These are phyloP conservation scores for Nasonovia ribisnigri DNA, from an alignment of 2,888 invertebrate species.

Conservation along the genomic window DNA sequence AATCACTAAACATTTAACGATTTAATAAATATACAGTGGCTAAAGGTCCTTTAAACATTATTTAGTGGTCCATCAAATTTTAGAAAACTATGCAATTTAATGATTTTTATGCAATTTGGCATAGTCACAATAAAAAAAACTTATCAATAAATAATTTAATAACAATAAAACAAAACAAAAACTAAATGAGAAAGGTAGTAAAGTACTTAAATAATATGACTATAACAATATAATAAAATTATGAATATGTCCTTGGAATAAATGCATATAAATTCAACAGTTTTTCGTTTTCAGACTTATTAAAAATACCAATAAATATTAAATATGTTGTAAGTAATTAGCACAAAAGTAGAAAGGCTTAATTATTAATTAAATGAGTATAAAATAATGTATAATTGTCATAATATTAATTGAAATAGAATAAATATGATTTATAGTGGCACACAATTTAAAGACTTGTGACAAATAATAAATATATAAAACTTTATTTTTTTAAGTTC, in stretches of 20 bases:
- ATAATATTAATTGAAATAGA: background rate
- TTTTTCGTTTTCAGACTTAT: constrained; percentile 23
- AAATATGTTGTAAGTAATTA: background rate
- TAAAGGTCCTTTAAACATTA: background rate
- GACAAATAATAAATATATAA: background rate
- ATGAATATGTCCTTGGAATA: background rate
- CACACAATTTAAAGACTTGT: background rate
- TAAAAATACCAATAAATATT: background rate
- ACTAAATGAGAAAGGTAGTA: background rate
- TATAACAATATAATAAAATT: background rate
- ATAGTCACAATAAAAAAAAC: background rate
- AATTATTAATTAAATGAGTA: background rate
- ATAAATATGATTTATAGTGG: background rate
- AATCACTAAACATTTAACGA: background rate
- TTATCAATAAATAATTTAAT: background rate
- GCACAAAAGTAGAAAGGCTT: background rate
- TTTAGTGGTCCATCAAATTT: background rate
- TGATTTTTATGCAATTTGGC: background rate
- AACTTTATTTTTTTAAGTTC: constrained; percentile 39
- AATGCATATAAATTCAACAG: constrained; percentile 25
- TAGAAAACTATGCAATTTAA: background rate
- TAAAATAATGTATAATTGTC: background rate
- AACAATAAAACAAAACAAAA: background rate
- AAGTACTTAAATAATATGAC: background rate
- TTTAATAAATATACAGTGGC: background rate